Base-by-base conservation (phyloP, 2,113 vertebrate species). In the Paralichthys olivaceus region DNA sequence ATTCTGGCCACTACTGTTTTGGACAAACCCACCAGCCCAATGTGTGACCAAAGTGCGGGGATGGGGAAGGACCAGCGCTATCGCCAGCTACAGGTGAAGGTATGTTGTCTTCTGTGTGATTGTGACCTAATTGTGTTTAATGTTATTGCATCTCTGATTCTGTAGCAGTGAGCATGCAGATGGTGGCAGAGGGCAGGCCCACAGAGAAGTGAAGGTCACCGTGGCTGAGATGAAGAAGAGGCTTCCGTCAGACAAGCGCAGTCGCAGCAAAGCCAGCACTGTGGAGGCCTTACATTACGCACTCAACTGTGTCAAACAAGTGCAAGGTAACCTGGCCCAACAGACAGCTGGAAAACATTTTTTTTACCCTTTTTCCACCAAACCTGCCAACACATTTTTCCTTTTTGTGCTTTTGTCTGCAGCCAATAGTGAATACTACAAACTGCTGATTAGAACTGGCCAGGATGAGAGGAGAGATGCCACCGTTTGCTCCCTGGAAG, bases 141-240 rank as follows among this genome's bases (percentile, higher is more conserved):
- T 65, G 8, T 34, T 43, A 11, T 47, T 25, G 6, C 6, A 1
- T 53, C 51, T 74, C 19, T 59, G 11, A n/a, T n/a, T 69, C n/a
- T 84, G 59, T 28, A 79, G 67, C 80, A 94, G 92, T 22, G 89
- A 93, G 43, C 83, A 84, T 65, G 56, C 70, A n/a, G 80, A 74
- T 7, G 58, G 79, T 2, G 91, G 90, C 23, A 86, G 81, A 67
- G 91, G 87, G 0, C 94, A 93, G 56, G 74, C 89, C 25, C 95
- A 94, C 72, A 92, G 87, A 85, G 94, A 96, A 40, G 45, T 96
- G 83, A 90, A 88, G 85, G 84, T 32, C 73, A 93, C 95, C 59
- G 95, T 97, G 75, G 94, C 95, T 71, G 96, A 98, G 92, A 96
- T 97, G 94, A 97, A 97, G 82, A 97, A 91, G 81, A 94, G 92